Base-by-base conservation (phyloP, 2,797 vertebrate genomes). In the Sebastes umbrosus region DNA sequence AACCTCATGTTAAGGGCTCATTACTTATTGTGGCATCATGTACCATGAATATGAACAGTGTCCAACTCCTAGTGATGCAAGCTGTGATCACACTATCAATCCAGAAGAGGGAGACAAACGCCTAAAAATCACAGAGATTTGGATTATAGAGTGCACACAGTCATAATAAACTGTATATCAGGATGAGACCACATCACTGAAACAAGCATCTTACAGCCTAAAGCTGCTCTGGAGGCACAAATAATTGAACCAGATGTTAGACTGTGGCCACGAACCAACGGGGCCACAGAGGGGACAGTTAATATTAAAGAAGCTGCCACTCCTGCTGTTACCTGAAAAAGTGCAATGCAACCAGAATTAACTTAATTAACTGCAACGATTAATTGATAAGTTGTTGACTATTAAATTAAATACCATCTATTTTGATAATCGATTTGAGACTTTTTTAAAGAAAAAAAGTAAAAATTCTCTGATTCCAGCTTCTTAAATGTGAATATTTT, bases 91-190 rank as follows among this genome's bases (percentile, higher is more conserved):
- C 2, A 14, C 2, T 0, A 0, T 18, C 1, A 3, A 5, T 31
- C 78, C 93, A 88, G 20, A 52, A 75, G 92, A 89, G 90, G 91
- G 90, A 79, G 90, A 90, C 86, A 90, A 69, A 91, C 1, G 2
- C 39, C 46, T 5, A 22, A 5, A 66, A 29, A 84, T 62, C 25
- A 20, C 27, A 20, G 4, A 24, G 8, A 4, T 18, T 0, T 8
- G n/a, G 20, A 32, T 4, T 20, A 50, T 50, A 20, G 18, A 4
- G 18, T 20, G 46, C 46, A 50, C 46, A 20, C 46, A 50, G 46
- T 50, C 3, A 2, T 60, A 25, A 20, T 5, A 10, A 43, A 5
- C 62, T 29, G 18, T 5, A 2, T 1, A 34, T 54, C 4, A 29
- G 10, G 22, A 16, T 52, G 57, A 69, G 27, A 62, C 6, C 25